Evolutionary conservation across 2,113 vertebrate species (phyloP).

Genomic region (Coptodon bakossiorum): DNA sequence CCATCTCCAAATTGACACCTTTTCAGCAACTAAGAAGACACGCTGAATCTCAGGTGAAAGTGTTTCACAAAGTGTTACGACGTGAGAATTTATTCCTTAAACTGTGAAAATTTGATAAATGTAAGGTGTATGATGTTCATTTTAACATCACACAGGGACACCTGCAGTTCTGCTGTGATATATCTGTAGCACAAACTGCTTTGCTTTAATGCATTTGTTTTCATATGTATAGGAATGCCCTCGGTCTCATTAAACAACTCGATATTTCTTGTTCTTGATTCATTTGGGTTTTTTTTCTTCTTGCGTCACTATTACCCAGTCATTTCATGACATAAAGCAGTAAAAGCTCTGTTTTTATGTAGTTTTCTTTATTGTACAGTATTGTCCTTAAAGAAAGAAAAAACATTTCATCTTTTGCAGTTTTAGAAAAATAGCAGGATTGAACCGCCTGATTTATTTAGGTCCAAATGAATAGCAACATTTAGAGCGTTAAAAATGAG

Average conservation of each 20-base stretch:
- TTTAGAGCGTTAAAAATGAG: not conserved
- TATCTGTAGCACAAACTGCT: not conserved
- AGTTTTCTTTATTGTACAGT: not conserved
- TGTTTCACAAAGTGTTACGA: not conserved
- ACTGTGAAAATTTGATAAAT: not conserved
- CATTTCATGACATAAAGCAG: not conserved
- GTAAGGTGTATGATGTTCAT: not conserved
- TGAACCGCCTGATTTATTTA: not conserved
- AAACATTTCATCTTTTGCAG: not conserved
- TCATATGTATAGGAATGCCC: not conserved
- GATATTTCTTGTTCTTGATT: not conserved
- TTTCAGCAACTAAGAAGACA: not conserved
- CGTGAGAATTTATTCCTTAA: not conserved
- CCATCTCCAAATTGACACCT: not conserved
- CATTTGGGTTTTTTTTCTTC: accelerated
- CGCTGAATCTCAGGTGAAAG: not conserved
- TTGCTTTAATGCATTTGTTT: not conserved
- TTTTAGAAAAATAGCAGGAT: not conserved
- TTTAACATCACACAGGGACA: not conserved
- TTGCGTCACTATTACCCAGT: not conserved
- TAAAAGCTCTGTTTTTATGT: not conserved
- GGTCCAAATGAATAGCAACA: not conserved
- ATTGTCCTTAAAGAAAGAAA: not conserved
- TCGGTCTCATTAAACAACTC: not conserved
- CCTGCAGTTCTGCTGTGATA: not conserved